Base-by-base conservation (phyloP, 92 coral and sea anemone genomes). In the Paramuricea clavata region DNA sequence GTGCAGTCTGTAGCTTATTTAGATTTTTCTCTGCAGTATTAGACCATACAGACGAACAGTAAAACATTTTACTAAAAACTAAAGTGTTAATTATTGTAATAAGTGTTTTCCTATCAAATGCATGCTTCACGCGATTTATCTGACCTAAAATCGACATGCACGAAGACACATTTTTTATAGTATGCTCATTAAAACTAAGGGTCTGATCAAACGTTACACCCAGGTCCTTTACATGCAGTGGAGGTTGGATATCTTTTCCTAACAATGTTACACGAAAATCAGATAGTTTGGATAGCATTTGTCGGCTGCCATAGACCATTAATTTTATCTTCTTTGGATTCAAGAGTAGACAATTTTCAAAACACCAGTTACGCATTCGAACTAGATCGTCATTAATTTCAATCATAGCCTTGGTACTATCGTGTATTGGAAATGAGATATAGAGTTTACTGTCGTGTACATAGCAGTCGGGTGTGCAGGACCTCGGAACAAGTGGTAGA, bases 31-130 rank as follows among this genome's bases (percentile, higher is more conserved):
- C 81, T 56, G 86, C 49, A 49, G 33, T 85, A 50, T 85, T 85
- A n/a, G 74, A 85, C 88, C 88, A 84, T 2, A 84, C 83, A 28
- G 60, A 77, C 22, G 69, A 86, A 65, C 69, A 64, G 35, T 87
- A 87, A 56, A 56, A 79, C 79, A 87, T 69, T 73, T 78, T 79
- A 13, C 90, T 78, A 30, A 87, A 86, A 62, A 77, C 86, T 30
- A 87, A 80, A 22, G 80, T 25, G 19, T 39, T 73, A 42, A 0
- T 11, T n/a, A n/a, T 26, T 23, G 16, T 59, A 43, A 71, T 22
- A 50, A 78, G 83, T 25, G 71, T 78, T 33, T 33, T 65, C 72
- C 52, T 81, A 47, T 81, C 74, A 30, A 57, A 81, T n/a, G n/a
- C n/a, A n/a, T n/a, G n/a, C n/a, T n/a, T n/a, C n/a, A n/a, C 87